Base-by-base conservation (phyloP, 2,113 vertebrate species). In the Oreochromis aureus region DNA sequence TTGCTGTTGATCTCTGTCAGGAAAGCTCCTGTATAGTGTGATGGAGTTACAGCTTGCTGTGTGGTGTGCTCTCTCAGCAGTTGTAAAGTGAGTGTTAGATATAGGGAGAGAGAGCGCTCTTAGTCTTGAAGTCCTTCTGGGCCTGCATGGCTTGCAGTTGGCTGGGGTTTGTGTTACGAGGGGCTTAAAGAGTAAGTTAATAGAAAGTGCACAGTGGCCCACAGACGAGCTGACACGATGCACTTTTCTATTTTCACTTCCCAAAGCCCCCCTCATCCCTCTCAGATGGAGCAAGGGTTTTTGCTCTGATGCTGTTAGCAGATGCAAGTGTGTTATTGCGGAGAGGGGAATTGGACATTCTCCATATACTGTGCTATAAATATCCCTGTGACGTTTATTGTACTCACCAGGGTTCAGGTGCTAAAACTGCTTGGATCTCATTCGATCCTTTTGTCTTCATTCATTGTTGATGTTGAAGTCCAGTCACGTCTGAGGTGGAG, bases 331-430 rank as follows among this genome's bases (percentile, higher is more conserved):
- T 94, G 95, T 97, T 97, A 98, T 96, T 97, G 96, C 95, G 96
- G 97, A 95, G 94, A 86, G 89, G 98, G 97, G 98, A 97, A 96
- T 97, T 98, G 97, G 96, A 98, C 97, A 97, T 96, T 98, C 96
- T 98, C 97, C 96, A 97, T 97, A 97, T 97, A 98, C 97, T 94
- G 95, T 93, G 80, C 97, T 96, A 97, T 99, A 99, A 99, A 99
- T 98, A 98, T 97, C 96, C 95, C 92, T 88, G 81, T 97, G 98
- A 98, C 97, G 94, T 99, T 99, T 98, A 98, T 97, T 97, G 97
- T 97, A 95, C 98, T 98, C 97, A 85, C 96, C 96, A 96, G 97
- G 96, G 91, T 97, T 98, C 97, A 97, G 98, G 97, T 98, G 98
- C 97, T 98, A 98, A 78, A 98, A 98, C 96, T 95, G 95, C 96